phyloP scores from a whole-genome alignment of 2,797 vertebrate species.

The Sebastes iracundus region DNA sequence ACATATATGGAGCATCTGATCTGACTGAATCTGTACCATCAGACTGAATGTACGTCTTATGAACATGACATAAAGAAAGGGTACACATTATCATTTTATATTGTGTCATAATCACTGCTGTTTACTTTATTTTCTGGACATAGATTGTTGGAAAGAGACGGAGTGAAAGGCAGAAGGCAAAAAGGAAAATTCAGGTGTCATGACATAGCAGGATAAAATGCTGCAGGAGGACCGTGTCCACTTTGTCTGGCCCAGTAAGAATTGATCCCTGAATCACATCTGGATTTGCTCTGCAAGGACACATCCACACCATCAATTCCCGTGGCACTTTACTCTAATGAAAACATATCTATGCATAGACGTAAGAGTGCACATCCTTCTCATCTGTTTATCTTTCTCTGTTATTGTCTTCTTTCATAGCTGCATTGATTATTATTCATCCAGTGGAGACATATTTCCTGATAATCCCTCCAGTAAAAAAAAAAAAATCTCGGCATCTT shows the following conservation, averaged over 20 bases:
- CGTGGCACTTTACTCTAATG: background rate
- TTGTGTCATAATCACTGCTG: background rate
- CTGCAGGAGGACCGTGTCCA: constrained; percentile 24
- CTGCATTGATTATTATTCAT: constrained; percentile 33
- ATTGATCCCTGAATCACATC: constrained; percentile 57
- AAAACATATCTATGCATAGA: background rate
- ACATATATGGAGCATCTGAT: background rate
- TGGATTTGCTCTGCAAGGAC: constrained; percentile 17
- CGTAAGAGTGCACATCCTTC: background rate
- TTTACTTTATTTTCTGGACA: background rate
- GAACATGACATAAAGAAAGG: background rate
- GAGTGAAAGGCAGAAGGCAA: constrained; percentile 4
- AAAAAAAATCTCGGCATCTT: constrained; percentile 12
- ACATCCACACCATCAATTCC: background rate
- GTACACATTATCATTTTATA: background rate
- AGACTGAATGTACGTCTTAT: background rate
- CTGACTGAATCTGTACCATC: background rate
- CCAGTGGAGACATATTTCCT: constrained; percentile 25
- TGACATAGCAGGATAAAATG: constrained; percentile 25
- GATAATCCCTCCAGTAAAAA: constrained; percentile 50
- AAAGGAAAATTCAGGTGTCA: constrained; percentile 21
- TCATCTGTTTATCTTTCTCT: constrained; percentile 29
- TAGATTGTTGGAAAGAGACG: background rate
- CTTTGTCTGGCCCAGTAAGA: constrained; percentile 26
- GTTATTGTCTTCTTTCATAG: constrained; percentile 14